A percentile compares a stretch with the other conserved stretches of the same genome.
phyloP scores from a whole-genome alignment of 2,888 invertebrate species.

The Ichneumon xanthorius region DNA sequence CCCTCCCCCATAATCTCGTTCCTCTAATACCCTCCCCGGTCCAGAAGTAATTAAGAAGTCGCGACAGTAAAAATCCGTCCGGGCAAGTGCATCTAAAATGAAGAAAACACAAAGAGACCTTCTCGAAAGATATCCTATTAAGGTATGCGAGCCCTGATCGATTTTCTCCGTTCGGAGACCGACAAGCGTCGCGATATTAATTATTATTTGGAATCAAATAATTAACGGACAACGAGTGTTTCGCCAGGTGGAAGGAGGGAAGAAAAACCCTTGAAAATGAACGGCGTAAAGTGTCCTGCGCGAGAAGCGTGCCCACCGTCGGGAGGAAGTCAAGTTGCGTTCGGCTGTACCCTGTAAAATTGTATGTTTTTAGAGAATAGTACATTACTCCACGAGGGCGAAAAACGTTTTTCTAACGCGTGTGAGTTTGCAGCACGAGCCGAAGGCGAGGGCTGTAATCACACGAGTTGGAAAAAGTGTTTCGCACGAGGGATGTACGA shows the following conservation, averaged over 20 bases:
- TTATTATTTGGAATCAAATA: constrained; percentile 1
- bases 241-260: background rate
- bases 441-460: too few species aligned
- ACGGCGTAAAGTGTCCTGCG: constrained; percentile 31
- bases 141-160: background rate
- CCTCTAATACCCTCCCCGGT: background rate
- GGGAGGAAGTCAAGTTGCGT: constrained; percentile 54
- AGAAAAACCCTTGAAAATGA: background rate
- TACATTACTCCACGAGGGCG: too few species aligned
- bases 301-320: constrained; percentile 35
- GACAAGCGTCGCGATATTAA: background rate
- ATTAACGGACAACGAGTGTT: background rate
- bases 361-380: too few species aligned
- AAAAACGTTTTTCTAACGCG: too few species aligned
- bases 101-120: background rate
- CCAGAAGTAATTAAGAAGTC: constrained; percentile 78
- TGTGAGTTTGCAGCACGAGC: too few species aligned
- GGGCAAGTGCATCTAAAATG: constrained; percentile 20
- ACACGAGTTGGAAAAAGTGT: too few species aligned
- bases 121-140: constrained; percentile 1
- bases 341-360: background rate
- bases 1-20: background rate
- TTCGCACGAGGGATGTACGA: too few species aligned
- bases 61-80: constrained; percentile 79
- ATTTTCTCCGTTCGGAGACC: background rate